A percentile compares a stretch with the other conserved stretches of the same genome.
phyloP scores from a whole-genome alignment of 2,113 vertebrate genomes.

The Tragelaphus buxtoni region DNA sequence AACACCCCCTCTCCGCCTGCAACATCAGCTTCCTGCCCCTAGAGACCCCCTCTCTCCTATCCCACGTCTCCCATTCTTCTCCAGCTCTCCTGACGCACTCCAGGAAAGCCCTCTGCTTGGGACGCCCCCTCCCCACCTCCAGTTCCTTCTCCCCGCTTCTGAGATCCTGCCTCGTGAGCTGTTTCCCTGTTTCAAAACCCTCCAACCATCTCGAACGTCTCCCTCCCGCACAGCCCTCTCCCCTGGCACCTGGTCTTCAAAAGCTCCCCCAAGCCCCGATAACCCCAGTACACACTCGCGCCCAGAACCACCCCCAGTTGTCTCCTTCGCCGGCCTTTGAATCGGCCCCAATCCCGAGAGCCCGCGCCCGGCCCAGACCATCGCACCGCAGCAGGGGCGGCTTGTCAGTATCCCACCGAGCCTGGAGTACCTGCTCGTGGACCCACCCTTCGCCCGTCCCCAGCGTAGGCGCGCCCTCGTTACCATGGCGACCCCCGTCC shows the following conservation, averaged over 20 bases:
- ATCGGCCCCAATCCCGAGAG: background rate
- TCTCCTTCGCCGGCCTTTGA: background rate
- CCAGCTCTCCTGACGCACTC: background rate
- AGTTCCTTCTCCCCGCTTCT: background rate
- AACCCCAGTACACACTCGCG: background rate
- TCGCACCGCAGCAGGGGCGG: background rate
- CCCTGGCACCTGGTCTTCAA: background rate
- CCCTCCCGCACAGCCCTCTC: background rate
- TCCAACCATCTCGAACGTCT: background rate
- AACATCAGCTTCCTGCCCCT: background rate
- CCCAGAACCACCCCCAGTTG: background rate
- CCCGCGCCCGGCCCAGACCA: constrained; percentile 36
- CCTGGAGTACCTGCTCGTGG: background rate
- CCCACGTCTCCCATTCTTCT: background rate
- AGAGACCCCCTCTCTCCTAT: background rate
- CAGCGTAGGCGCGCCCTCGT: constrained; percentile 25
- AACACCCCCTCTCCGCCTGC: background rate
- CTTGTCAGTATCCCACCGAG: background rate
- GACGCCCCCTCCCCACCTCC: background rate
- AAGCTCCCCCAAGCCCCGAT: background rate
- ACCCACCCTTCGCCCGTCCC: constrained; percentile 15
- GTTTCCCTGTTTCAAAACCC: background rate
- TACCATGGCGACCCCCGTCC: constrained; percentile 70
- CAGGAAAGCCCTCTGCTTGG: background rate
- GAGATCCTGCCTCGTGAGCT: background rate